Percentiles rank a stretch among this genome's conserved stretches.
Conservation (phyloP, 1,140 invertebrate species). For the Tribolium madens region DNA sequence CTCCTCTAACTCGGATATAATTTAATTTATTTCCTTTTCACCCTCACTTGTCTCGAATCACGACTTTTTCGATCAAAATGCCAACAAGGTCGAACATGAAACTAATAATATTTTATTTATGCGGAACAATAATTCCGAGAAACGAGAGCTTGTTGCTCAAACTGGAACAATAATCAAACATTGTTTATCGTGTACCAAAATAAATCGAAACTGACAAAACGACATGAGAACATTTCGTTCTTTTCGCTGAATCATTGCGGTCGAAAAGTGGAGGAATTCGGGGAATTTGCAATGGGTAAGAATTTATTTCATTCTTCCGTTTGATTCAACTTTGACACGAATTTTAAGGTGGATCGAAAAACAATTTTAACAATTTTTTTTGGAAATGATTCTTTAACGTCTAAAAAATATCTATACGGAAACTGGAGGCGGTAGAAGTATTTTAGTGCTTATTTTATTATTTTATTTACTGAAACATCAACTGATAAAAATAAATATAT, state of each 20-base stretch:
- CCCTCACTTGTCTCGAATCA: neutral
- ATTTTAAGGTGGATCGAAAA: no score
- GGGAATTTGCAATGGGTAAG: constrained; percentile 25
- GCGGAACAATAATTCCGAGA: neutral
- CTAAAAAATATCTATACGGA: no score
- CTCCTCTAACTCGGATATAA: constrained; percentile 44
- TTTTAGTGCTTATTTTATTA: no score
- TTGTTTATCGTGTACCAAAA: neutral
- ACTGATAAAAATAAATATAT: no score
- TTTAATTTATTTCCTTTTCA: constrained; percentile 47
- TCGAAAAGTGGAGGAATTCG: constrained; percentile 22
- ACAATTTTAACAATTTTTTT: no score
- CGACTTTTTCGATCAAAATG: neutral
- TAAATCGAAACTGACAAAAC: constrained; percentile 15
- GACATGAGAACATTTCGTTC: neutral
- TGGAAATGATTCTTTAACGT: no score
- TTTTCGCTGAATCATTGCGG: constrained; percentile 24
- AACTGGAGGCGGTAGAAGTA: no score
- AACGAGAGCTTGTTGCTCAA: neutral
- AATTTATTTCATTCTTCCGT: constrained; percentile 39
- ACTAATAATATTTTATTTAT: constrained; percentile 10
- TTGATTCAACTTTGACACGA: constrained; percentile 19
- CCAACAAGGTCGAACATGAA: constrained; percentile 7
- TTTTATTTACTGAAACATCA: no score
- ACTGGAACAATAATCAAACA: constrained; percentile 8